phyloP scores from a whole-genome alignment of 2,797 vertebrate genomes.

The Aplochiton taeniatus region DNA sequence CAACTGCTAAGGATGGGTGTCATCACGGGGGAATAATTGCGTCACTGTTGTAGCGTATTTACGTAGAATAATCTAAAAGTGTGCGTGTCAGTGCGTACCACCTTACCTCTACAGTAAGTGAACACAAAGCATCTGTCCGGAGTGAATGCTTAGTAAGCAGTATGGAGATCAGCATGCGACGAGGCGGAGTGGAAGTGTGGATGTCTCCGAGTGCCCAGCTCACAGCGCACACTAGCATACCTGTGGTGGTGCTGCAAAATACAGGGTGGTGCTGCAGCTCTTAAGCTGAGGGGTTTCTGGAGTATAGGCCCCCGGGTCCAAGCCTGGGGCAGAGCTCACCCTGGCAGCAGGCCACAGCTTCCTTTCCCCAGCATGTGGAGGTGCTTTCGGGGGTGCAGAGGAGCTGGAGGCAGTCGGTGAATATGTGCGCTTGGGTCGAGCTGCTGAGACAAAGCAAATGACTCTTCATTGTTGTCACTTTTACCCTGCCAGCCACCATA shows the following conservation, averaged over 20 bases:
- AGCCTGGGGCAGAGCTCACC: constrained; percentile 49
- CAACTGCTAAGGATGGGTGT: too few relatives aligned
- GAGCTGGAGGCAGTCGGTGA: constrained; percentile 42
- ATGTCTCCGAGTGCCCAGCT: constrained; percentile 35
- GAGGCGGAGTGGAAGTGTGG: too few relatives aligned
- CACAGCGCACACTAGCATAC: constrained; percentile 54
- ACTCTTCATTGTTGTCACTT: constrained; percentile 72
- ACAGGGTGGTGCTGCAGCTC: constrained; percentile 63
- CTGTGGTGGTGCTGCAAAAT: constrained; percentile 67
- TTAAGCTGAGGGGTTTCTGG: constrained; percentile 58
- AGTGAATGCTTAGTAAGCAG: neutral
- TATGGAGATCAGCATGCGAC: neutral
- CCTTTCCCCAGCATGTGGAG: constrained; percentile 72
- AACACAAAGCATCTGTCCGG: too few relatives aligned
- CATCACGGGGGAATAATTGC: too few relatives aligned
- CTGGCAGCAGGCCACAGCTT: constrained; percentile 57
- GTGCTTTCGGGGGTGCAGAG: constrained; percentile 65
- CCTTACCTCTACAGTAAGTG: too few relatives aligned
- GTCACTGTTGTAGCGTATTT: too few relatives aligned
- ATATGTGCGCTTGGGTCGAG: constrained; percentile 41
- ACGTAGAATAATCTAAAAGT: too few relatives aligned
- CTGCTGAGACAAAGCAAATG: constrained; percentile 67
- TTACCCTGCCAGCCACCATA: constrained; percentile 53
- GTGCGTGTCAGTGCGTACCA: too few relatives aligned
- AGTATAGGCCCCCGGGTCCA: constrained; percentile 56